Percentiles rank a stretch among this genome's conserved stretches.
These are phyloP conservation scores for Phymastichus coffea DNA, from an alignment of 1,140 invertebrate genomes.

Conservation along the genomic window DNA sequence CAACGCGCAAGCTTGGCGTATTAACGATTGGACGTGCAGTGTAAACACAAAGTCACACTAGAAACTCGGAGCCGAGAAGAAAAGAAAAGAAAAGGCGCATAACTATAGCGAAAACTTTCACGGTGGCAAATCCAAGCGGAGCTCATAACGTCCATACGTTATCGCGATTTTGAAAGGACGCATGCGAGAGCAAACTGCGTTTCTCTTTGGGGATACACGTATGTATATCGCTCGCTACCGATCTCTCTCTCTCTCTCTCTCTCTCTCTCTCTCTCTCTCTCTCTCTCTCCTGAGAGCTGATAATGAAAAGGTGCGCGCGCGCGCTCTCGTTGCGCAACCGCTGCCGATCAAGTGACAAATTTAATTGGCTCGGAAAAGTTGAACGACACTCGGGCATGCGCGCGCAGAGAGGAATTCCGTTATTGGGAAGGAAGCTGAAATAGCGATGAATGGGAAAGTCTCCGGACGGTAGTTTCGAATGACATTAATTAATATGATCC, in stretches of 20 bases:
- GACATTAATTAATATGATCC: slow-evolving; percentile 19
- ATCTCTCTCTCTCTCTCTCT: too few species aligned
- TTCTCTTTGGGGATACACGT: neutral
- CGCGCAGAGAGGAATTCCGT: neutral
- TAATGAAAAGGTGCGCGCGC: slow-evolving; percentile 12
- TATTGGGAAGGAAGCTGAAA: too few species aligned
- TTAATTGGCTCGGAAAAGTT: slow-evolving; percentile 28
- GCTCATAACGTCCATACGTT: too few species aligned
- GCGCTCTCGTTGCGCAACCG: neutral
- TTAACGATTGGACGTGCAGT: too few species aligned
- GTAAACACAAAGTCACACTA: too few species aligned
- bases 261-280: too few species aligned
- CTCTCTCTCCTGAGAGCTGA: neutral
- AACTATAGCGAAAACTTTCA: neutral
- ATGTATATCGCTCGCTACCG: neutral
- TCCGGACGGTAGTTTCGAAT: neutral
- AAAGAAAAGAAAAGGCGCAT: neutral
- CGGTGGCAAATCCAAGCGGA: too few species aligned
- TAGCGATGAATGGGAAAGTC: too few species aligned
- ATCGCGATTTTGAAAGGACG: slow-evolving; percentile 22
- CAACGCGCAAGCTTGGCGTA: too few species aligned
- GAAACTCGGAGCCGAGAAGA: too few species aligned
- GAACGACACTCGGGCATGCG: neutral
- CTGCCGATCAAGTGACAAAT: slow-evolving; percentile 28
- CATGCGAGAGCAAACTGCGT: too few species aligned